Evolutionary conservation across 2,888 invertebrate species (phyloP), one percentile per base, ranked within the genome.

Genomic region (Heteromyza rotundicornis): DNA sequence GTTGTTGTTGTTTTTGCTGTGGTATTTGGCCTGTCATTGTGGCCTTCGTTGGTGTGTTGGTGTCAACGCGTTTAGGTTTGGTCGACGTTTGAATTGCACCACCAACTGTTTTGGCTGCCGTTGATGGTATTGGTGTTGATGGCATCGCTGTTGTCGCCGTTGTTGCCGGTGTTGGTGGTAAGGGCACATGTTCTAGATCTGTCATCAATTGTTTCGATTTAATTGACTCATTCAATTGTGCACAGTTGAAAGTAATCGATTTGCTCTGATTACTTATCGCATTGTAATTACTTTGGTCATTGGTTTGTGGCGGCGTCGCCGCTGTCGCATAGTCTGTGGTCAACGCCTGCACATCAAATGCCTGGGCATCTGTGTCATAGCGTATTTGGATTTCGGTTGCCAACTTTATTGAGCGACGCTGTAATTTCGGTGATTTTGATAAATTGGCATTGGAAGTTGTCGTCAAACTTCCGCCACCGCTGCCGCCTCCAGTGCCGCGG

Each of bases 341-440:
- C 59, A 19, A 19, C 12, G 20, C 5, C 7, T n/a, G 20, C 50
- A 40, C 40, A 40, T 14, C 12, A 7, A 12, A n/a, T n/a, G 40
- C 70, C 62, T 67, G 3, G 12, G 62, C 53, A 57, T 67, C 66
- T 17, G 62, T 16, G 57, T 53, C 59, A 65, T 69, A 70, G 57
- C 64, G 68, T 60, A 80, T 80, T 67, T 75, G 72, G 59, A 80
- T 74, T 72, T 80, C 75, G n/a, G 77, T 79, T 64, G 75, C 74
- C 64, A 77, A 61, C 64, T 79, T 79, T 36, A 80, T 76, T 60
- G 73, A 71, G 50, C 80, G 71, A 8, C 80, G 68, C 36, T 79
- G 79, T 54, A 76, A 58, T 24, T 70, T 72, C 1, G 77, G 70
- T 5, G 63, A 58, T 3, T 57, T 56, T 54, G 64, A 57, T 22